A percentile compares a stretch with the other conserved stretches of the same genome.
phyloP scores from a whole-genome alignment of 2,113 vertebrate genomes.

The Apteryx owenii region DNA sequence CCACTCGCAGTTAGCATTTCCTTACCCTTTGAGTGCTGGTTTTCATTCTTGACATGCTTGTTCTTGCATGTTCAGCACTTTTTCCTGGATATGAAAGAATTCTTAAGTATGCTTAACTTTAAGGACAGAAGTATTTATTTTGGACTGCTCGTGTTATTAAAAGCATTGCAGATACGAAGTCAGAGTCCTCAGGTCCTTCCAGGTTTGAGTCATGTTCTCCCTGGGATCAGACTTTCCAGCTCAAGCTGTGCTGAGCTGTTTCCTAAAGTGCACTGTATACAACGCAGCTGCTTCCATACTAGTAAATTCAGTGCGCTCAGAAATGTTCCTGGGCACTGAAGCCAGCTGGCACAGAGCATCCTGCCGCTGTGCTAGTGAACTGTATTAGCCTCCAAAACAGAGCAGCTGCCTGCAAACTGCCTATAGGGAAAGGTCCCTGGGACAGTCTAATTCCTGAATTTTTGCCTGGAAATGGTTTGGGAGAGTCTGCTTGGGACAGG shows the following conservation, averaged over 20 bases:
- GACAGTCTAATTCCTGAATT: not conserved
- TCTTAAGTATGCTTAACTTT: not conserved
- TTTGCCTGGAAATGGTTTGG: not conserved
- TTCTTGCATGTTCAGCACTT: not conserved
- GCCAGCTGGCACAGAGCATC: not conserved
- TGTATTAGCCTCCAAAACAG: not conserved
- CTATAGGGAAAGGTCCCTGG: not conserved
- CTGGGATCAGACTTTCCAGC: not conserved
- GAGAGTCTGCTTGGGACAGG: not conserved
- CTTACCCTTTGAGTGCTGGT: not conserved
- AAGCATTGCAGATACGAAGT: not conserved
- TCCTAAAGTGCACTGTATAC: not conserved
- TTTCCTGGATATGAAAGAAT: not conserved
- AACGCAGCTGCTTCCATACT: not conserved
- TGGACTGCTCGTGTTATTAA: not conserved
- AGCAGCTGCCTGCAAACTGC: not conserved
- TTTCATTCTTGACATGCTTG: not conserved
- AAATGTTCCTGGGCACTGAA: not conserved
- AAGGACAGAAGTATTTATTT: not conserved
- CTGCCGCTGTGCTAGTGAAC: not conserved
- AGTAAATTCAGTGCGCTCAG: not conserved
- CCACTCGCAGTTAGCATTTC: not conserved
- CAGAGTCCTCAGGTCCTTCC: not conserved
- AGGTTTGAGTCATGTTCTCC: not conserved
- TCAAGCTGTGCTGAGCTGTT: not conserved